Percentiles rank a stretch among this genome's conserved stretches.
phyloP scores from a whole-genome alignment of 1,140 invertebrate genomes.

The Drosophila tani region DNA sequence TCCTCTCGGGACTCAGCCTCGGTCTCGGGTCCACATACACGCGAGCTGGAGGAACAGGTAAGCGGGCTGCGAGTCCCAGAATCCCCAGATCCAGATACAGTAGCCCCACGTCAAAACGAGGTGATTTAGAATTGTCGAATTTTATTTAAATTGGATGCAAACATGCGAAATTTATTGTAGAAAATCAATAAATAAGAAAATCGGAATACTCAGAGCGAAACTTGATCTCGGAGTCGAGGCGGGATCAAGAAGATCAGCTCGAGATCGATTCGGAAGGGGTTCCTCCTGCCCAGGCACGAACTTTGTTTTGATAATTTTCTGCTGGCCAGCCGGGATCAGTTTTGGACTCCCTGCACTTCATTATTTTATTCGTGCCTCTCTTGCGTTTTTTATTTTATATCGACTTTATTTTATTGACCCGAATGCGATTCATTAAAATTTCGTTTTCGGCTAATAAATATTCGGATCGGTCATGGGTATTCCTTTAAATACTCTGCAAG shows the following conservation, averaged over 20 bases:
- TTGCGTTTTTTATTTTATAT: conserved; percentile 55
- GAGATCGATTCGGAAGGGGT: conserved; percentile 36
- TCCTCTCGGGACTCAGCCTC: conserved; percentile 15
- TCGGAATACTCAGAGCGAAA: conserved; percentile 64
- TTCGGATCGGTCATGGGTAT: conserved; percentile 27
- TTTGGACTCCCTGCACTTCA: conserved; percentile 42
- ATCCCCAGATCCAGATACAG: conserved; percentile 53
- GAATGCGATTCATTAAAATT: conserved; percentile 76
- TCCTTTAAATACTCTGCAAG: conserved; percentile 1
- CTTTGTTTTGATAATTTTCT: conserved; percentile 66
- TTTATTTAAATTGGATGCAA: conserved; percentile 85
- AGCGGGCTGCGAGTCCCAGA: conserved; percentile 14
- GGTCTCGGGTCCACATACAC: conserved; percentile 43
- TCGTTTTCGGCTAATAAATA: conserved; percentile 79
- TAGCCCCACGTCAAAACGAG: conserved; percentile 84
- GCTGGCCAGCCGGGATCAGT: not conserved
- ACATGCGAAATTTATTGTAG: conserved; percentile 85
- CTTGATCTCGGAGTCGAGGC: conserved; percentile 51
- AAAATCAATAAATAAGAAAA: conserved; percentile 85
- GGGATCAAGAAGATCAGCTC: conserved; percentile 35
- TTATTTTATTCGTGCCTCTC: conserved; percentile 63
- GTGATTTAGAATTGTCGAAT: conserved; percentile 85
- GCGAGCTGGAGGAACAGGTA: conserved; percentile 51
- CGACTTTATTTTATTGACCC: conserved; percentile 70
- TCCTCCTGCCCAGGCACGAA: conserved; percentile 51